A percentile compares a stretch with the other conserved stretches of the same genome.
These are phyloP conservation scores for Aphelinus atriplicis DNA, from an alignment of 1,140 invertebrate genomes.

Conservation along the genomic window DNA sequence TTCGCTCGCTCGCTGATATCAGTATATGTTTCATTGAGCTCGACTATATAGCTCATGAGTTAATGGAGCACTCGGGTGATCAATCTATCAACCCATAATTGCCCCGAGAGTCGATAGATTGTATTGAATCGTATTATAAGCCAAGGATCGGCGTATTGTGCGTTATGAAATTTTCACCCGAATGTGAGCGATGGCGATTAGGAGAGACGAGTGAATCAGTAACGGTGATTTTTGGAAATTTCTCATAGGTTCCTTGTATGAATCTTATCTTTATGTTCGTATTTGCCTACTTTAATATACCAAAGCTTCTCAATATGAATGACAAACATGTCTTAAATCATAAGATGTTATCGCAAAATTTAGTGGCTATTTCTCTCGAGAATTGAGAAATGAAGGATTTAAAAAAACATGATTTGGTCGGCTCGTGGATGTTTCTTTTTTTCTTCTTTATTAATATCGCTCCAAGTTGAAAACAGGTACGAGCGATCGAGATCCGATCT, in stretches of 20 bases:
- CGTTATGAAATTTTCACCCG: too few species aligned
- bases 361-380: neutral
- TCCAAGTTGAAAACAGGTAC: too few species aligned
- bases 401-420: too few species aligned
- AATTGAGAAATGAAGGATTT: too few species aligned
- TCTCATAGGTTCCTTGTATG: conserved; percentile 17
- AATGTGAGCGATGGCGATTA: too few species aligned
- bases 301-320: conserved; percentile 23
- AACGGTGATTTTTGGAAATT: neutral
- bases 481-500: too few species aligned
- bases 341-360: conserved; percentile 13
- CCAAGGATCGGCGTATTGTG: too few species aligned
- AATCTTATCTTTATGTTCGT: conserved; percentile 31
- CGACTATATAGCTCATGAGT: conserved; percentile 4
- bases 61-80: conserved; percentile 6
- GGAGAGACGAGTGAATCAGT: neutral
- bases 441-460: too few species aligned
- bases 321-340: neutral
- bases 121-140: too few species aligned
- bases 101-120: too few species aligned
- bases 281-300: conserved; percentile 21
- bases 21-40: conserved; percentile 19
- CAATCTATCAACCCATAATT: neutral
- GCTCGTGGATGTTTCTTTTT: too few species aligned
- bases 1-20: neutral